Evolutionary conservation across 2,113 vertebrate genomes (phyloP).

Genomic region (Rhombomys opimus): DNA sequence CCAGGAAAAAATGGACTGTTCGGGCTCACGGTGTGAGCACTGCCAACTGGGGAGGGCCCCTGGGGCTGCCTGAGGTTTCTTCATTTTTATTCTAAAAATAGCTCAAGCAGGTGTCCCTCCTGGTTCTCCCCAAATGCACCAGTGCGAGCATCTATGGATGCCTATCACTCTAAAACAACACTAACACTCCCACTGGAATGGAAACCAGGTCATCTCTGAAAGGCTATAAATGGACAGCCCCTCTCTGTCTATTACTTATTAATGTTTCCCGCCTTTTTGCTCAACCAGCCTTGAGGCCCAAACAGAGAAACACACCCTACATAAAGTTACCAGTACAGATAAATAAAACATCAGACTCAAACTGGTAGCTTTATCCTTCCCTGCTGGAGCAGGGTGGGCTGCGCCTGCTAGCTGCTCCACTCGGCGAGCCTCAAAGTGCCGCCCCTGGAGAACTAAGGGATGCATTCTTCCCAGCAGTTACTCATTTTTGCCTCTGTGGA

Average conservation of each 20-base stretch:
- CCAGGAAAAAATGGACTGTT: conserved; percentile 31
- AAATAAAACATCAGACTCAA: conserved; percentile 79
- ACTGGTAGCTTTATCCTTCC: conserved; percentile 29
- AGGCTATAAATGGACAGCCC: conserved; percentile 73
- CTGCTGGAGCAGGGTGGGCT: not conserved
- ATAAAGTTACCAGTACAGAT: conserved; percentile 68
- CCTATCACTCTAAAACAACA: conserved; percentile 33
- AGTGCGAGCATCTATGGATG: not conserved
- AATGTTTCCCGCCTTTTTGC: conserved; percentile 74
- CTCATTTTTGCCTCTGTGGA: not conserved
- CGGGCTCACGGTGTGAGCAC: not conserved
- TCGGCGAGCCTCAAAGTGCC: not conserved
- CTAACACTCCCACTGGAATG: conserved; percentile 1
- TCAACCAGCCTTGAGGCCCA: conserved; percentile 76
- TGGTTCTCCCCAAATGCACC: conserved; percentile 58
- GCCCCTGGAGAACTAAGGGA: conserved; percentile 18
- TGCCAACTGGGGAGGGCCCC: conserved; percentile 32
- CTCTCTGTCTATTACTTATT: conserved; percentile 75
- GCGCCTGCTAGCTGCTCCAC: not conserved
- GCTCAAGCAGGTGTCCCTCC: conserved; percentile 56
- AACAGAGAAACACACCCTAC: conserved; percentile 68
- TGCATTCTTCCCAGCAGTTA: not conserved
- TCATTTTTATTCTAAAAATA: conserved; percentile 72
- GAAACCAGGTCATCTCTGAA: conserved; percentile 77
- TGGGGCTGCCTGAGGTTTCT: conserved; percentile 47